Percentiles rank a stretch among this genome's conserved stretches.
phyloP scores from a whole-genome alignment of 2,113 vertebrate genomes.

The Dicerorhinus sumatrensis region DNA sequence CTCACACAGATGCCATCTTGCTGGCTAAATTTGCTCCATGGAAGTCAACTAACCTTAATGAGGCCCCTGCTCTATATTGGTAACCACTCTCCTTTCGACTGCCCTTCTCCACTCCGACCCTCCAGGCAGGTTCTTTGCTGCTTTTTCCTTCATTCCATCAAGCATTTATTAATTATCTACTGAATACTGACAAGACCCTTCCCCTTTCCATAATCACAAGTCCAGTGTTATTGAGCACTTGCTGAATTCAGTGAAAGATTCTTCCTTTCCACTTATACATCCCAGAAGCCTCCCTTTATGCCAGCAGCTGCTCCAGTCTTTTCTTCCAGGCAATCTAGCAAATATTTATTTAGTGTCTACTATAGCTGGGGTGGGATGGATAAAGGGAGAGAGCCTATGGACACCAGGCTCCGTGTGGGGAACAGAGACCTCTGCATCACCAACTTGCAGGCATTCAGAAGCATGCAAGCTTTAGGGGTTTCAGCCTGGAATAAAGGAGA shows the following conservation, averaged over 20 bases:
- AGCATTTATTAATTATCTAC: not conserved
- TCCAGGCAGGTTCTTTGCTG: conserved; percentile 32
- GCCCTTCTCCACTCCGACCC: not conserved
- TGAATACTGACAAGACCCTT: not conserved
- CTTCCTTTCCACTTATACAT: conserved; percentile 28
- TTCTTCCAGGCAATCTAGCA: conserved; percentile 36
- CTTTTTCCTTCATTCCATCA: not conserved
- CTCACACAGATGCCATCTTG: conserved; percentile 22
- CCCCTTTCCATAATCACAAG: conserved; percentile 31
- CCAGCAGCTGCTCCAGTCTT: conserved; percentile 31
- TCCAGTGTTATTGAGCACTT: conserved; percentile 33
- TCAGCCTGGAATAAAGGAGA: conserved; percentile 41
- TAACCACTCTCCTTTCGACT: not conserved
- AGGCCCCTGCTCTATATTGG: conserved; percentile 18
- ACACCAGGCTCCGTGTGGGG: not conserved
- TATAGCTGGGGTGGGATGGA: not conserved
- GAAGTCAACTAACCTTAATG: conserved; percentile 52
- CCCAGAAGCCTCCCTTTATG: conserved; percentile 5
- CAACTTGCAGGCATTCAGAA: conserved; percentile 1
- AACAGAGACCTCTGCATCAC: conserved; percentile 24
- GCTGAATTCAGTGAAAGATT: conserved; percentile 39
- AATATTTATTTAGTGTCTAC: conserved; percentile 56
- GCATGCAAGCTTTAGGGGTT: not conserved
- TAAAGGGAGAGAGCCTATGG: not conserved
- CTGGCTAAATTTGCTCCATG: conserved; percentile 56